Evolutionary conservation across 2,113 vertebrate genomes (phyloP).

Genomic region (Bubo bubo): DNA sequence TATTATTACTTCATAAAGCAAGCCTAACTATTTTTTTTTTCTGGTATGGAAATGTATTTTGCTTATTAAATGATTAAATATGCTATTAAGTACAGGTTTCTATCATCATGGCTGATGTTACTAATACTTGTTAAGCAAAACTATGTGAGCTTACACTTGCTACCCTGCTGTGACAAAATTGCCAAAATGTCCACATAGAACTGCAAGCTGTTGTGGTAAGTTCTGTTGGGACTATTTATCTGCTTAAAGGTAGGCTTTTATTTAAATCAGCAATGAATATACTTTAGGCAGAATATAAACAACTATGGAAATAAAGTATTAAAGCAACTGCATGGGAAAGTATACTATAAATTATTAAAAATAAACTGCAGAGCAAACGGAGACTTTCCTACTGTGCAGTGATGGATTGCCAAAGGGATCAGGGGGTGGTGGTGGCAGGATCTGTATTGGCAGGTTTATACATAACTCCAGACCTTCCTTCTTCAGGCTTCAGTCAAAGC

Average conservation of each 20-base stretch:
- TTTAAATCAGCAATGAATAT: neutral
- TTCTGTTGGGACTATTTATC: neutral
- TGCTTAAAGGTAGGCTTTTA: neutral
- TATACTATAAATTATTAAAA: neutral
- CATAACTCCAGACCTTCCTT: neutral
- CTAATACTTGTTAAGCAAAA: neutral
- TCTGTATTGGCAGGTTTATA: neutral
- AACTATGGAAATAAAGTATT: neutral
- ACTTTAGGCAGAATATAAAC: neutral
- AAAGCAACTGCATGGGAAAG: neutral
- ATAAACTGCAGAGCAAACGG: neutral
- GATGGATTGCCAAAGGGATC: neutral
- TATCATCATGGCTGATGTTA: neutral
- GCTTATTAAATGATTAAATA: neutral
- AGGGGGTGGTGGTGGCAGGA: neutral
- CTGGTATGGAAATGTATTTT: neutral
- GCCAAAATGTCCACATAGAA: neutral
- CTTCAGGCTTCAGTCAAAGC: neutral
- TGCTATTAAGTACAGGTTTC: neutral
- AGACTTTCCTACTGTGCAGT: neutral
- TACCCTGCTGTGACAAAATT: neutral
- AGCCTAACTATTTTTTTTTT: neutral
- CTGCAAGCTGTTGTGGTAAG: neutral
- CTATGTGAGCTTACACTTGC: neutral
- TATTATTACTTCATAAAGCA: neutral